Conservation (phyloP, 1,140 invertebrate genomes). For the Lepidostoma basale region DNA sequence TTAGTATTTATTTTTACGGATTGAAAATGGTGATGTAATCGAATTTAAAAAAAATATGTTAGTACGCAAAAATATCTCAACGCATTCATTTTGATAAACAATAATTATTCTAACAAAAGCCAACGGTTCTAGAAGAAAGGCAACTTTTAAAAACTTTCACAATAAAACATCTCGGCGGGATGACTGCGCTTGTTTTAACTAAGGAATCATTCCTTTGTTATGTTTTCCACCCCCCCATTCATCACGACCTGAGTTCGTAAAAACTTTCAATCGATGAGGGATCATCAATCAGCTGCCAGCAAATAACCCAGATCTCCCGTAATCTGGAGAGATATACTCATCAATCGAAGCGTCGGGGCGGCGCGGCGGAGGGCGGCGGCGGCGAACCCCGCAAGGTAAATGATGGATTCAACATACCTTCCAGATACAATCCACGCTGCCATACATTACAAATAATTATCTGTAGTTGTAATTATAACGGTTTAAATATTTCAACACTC, state of each 20-base stretch:
- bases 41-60: too few species aligned
- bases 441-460: too few species aligned
- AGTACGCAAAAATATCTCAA: too few species aligned
- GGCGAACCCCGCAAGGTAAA: background rate
- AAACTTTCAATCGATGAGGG: constrained; percentile 14
- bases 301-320: constrained; percentile 21
- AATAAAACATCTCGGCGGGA: background rate
- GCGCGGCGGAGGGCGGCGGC: background rate
- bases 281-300: constrained; percentile 15
- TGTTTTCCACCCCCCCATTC: background rate
- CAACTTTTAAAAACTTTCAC: background rate
- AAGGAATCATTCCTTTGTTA: constrained; percentile 13
- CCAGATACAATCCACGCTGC: too few species aligned
- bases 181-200: constrained; percentile 20
- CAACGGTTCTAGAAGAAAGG: too few species aligned
- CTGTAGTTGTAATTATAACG: too few species aligned
- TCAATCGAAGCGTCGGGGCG: constrained; percentile 14
- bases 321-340: constrained; percentile 12
- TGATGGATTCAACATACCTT: too few species aligned
- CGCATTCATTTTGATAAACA: too few species aligned
- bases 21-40: too few species aligned
- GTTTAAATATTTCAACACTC: too few species aligned
- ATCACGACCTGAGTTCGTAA: background rate
- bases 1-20: too few species aligned
- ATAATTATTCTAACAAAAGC: too few species aligned